Base-by-base conservation (phyloP, 2,113 vertebrate species). In the Notarius quadriscutis region DNA sequence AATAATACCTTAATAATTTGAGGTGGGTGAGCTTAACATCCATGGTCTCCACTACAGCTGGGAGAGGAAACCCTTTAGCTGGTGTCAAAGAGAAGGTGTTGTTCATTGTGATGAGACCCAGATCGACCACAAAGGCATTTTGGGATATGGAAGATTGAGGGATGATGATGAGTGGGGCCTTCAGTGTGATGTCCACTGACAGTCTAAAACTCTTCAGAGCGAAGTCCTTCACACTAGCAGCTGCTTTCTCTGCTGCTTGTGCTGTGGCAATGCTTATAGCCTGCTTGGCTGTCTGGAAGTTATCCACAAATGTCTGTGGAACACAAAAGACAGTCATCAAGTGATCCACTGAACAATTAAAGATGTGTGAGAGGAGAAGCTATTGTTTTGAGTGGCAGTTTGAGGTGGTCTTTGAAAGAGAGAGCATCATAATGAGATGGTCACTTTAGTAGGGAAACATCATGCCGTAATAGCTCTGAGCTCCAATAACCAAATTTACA, bases 171-270 rank as follows among this genome's bases (percentile, higher is more conserved):
- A 99, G 96, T 0, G 98, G 98, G 0, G 98, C 98, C 94, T 99
- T 99, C 88, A 99, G 92, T 85, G 94, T 90, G 89, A 99, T 93
- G 89, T 96, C 95, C 94, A 97, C 91, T 0, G 96, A 95, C 71
- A 99, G 93, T 1, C 98, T 97, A 75, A 97, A 97, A 84, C 97
- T 99, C 93, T 97, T 97, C 90, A 97, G 96, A n/a, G 98, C 96
- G 3, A 99, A 93, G 74, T 96, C 97, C 20, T 96, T 96, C 51
- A 99, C 96, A 1, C 97, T 98, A 53, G 94, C 98, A 8, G 97
- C 98, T 4, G 97, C 97, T 84, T 94, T 97, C 82, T 97, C 96
- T 18, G 97, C 96, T 62, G 97, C 97, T 55, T 97, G 96, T 1
- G 90, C 95, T 20, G 97, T 97, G 34, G 97, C 97, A 9, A 93